Evolutionary conservation across 2,888 invertebrate genomes (phyloP).

Genomic region (Ashinkailepas kermadecensis): DNA sequence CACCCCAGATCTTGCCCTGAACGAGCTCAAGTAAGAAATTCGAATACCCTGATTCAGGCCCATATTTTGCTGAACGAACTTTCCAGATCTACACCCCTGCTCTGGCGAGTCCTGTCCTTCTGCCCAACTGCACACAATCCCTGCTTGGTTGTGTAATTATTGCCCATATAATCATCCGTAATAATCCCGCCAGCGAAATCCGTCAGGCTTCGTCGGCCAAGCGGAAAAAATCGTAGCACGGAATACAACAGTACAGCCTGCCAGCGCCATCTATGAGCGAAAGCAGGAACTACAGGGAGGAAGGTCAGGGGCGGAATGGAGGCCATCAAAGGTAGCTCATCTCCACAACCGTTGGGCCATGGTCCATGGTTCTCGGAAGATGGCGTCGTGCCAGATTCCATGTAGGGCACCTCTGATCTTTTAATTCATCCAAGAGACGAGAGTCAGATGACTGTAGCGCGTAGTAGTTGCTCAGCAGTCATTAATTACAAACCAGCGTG

Average conservation of each 20-base stretch:
- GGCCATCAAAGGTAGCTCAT: neutral
- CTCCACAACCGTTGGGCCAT: neutral
- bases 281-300: neutral
- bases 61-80: too few species aligned
- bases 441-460: neutral
- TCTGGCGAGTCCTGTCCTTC: too few species aligned
- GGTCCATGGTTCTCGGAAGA: neutral
- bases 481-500: neutral
- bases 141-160: neutral
- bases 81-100: too few species aligned
- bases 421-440: neutral
- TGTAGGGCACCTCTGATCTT: neutral
- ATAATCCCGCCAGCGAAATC: conserved; percentile 4
- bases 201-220: conserved; percentile 7
- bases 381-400: neutral
- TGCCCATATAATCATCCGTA: conserved; percentile 16
- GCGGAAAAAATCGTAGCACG: conserved; percentile 7
- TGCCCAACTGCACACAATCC: neutral
- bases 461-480: neutral
- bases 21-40: too few species aligned
- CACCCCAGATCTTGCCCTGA: too few species aligned
- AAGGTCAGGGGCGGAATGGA: conserved; percentile 1
- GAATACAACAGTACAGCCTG: too few species aligned
- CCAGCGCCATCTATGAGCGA: neutral
- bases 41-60: too few species aligned